These are phyloP conservation scores for Synanthedon andrenaeformis DNA, from an alignment of 2,888 invertebrate genomes.

Conservation along the genomic window DNA sequence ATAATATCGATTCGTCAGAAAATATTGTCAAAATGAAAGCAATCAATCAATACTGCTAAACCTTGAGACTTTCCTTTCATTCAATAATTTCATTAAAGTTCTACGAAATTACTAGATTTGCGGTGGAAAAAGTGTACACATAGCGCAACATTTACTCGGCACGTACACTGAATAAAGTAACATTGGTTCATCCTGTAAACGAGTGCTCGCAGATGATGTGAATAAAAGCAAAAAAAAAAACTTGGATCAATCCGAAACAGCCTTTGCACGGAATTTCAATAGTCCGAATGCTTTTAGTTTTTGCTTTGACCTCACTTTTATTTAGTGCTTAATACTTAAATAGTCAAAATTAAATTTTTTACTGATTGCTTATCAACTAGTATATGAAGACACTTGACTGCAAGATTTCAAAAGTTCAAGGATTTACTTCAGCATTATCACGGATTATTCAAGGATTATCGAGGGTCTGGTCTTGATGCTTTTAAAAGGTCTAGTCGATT, in stretches of 20 bases:
- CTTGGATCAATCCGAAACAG: constrained; percentile 12
- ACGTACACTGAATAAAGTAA: constrained; percentile 16
- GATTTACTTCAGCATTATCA: too few species aligned
- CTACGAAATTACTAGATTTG: constrained; percentile 2
- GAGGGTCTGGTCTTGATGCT: too few species aligned
- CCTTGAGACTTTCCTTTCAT: not conserved
- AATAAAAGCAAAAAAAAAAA: constrained; percentile 10
- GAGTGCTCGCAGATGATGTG: constrained; percentile 10
- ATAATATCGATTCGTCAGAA: too few species aligned
- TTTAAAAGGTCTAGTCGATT: too few species aligned
- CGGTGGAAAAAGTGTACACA: constrained; percentile 7
- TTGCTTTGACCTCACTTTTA: not conserved
- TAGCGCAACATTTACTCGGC: constrained; percentile 12
- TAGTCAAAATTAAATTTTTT: not conserved
- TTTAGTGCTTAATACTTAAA: not conserved
- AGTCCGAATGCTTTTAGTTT: constrained; percentile 6
- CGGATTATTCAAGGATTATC: too few species aligned
- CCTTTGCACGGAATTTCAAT: constrained; percentile 12
- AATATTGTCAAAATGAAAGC: too few species aligned
- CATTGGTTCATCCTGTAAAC: constrained; percentile 10
- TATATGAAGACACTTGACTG: too few species aligned
- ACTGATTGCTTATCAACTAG: too few species aligned
- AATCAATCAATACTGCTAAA: too few species aligned
- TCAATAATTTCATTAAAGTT: not conserved
- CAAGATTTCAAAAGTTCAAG: too few species aligned